phyloP scores from a whole-genome alignment of 2,797 vertebrate species.

The Siniperca scherzeri region DNA sequence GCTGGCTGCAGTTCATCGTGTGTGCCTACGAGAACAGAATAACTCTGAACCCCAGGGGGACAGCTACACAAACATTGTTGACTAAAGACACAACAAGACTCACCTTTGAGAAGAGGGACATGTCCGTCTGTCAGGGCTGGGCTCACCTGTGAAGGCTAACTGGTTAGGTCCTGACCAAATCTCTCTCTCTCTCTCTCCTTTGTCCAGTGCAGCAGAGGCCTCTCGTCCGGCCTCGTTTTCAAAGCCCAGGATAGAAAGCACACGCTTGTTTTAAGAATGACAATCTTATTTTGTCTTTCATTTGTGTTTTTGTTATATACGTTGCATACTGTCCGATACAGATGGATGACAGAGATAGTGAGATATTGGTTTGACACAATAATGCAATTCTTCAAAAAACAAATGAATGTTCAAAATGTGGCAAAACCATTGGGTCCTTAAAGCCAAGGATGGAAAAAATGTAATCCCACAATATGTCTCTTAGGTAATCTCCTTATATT shows the following conservation, averaged over 20 bases:
- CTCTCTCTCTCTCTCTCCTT: background rate
- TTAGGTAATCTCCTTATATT: conserved; percentile 76
- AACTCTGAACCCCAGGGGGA: conserved; percentile 60
- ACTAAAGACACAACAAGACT: conserved; percentile 51
- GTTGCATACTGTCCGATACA: conserved; percentile 57
- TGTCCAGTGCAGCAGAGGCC: conserved; percentile 43
- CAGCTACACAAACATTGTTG: conserved; percentile 50
- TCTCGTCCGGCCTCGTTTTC: conserved; percentile 38
- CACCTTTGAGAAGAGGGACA: conserved; percentile 46
- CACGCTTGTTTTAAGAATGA: conserved; percentile 73
- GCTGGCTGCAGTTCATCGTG: conserved; percentile 71
- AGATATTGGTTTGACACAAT: conserved; percentile 47
- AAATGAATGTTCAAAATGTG: conserved; percentile 75
- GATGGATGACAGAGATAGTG: conserved; percentile 46
- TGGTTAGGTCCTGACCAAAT: conserved; percentile 38
- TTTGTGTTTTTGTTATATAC: conserved; percentile 58
- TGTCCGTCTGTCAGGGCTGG: conserved; percentile 26
- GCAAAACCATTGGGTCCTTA: conserved; percentile 76
- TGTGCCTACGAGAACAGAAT: conserved; percentile 72
- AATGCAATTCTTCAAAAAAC: conserved; percentile 57
- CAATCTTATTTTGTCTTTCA: conserved; percentile 73
- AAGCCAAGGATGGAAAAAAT: conserved; percentile 75
- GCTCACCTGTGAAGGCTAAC: conserved; percentile 35
- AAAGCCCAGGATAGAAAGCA: conserved; percentile 78
- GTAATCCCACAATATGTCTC: conserved; percentile 73